These are phyloP conservation scores for Tenthredo amoena DNA, from an alignment of 2,888 invertebrate genomes.

Conservation along the genomic window DNA sequence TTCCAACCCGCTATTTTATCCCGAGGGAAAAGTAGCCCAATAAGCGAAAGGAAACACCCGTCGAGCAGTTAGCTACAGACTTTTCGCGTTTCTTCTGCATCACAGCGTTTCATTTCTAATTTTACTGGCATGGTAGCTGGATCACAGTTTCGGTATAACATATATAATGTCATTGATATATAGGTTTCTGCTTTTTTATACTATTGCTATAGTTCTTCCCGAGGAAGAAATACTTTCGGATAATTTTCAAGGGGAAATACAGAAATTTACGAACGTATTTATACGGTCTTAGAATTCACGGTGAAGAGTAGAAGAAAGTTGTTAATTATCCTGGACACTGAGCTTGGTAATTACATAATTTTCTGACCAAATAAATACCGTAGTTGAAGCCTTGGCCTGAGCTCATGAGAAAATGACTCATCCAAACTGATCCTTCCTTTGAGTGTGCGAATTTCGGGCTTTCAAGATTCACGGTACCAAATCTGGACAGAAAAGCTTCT, in stretches of 20 bases:
- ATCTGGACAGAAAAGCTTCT: slow-evolving; percentile 24
- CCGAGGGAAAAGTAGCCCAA: slow-evolving; percentile 8
- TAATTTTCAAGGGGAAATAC: background rate
- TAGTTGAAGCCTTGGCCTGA: background rate
- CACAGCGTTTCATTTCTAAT: slow-evolving; percentile 10
- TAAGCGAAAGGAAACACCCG: slow-evolving; percentile 8
- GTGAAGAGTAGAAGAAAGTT: background rate
- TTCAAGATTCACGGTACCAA: background rate
- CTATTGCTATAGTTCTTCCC: background rate
- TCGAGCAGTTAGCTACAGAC: slow-evolving; percentile 24
- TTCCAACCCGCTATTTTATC: slow-evolving; percentile 17
- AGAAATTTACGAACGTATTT: background rate
- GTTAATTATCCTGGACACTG: background rate
- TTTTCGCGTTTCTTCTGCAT: slow-evolving; percentile 5
- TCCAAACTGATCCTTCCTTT: background rate
- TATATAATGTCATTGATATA: background rate
- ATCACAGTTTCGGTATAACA: background rate
- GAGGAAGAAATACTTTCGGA: background rate
- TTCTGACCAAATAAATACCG: background rate
- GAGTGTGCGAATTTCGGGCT: background rate
- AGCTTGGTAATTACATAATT: background rate
- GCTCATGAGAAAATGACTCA: background rate
- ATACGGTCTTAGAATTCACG: background rate
- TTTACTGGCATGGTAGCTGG: background rate
- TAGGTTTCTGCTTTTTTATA: background rate